Conservation (phyloP, 2,888 invertebrate genomes). For the Petrolisthes manimaculis region DNA sequence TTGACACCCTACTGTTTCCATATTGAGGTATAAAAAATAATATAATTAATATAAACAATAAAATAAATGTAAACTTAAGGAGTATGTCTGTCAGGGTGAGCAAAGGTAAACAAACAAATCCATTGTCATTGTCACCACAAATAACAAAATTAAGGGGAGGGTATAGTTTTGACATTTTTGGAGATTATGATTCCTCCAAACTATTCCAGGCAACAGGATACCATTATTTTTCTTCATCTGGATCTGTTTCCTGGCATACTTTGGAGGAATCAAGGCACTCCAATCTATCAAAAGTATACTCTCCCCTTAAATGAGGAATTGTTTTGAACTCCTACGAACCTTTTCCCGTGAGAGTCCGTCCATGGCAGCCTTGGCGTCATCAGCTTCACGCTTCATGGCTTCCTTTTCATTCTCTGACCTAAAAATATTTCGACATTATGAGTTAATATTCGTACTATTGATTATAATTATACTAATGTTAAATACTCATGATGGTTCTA, state of each 20-base stretch:
- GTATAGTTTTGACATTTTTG: no score
- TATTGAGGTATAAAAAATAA: not conserved
- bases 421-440: not conserved
- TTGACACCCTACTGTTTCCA: not conserved
- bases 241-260: no score
- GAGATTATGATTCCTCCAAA: no score
- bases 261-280: no score
- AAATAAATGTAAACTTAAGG: no score
- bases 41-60: no score
- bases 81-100: not conserved
- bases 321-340: conserved; percentile 18
- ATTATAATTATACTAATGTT: not conserved
- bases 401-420: conserved; percentile 65
- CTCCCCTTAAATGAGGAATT: no score
- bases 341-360: conserved; percentile 65
- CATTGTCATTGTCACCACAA: not conserved
- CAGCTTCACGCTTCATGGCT: conserved; percentile 62
- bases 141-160: no score
- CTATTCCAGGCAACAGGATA: no score
- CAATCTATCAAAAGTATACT: no score
- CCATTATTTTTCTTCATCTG: no score
- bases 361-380: conserved; percentile 64
- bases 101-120: not conserved
- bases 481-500: not conserved
- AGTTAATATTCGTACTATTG: not conserved